Evolutionary conservation across 2,797 vertebrate genomes (phyloP).

Genomic region (Tragopan temminckii): DNA sequence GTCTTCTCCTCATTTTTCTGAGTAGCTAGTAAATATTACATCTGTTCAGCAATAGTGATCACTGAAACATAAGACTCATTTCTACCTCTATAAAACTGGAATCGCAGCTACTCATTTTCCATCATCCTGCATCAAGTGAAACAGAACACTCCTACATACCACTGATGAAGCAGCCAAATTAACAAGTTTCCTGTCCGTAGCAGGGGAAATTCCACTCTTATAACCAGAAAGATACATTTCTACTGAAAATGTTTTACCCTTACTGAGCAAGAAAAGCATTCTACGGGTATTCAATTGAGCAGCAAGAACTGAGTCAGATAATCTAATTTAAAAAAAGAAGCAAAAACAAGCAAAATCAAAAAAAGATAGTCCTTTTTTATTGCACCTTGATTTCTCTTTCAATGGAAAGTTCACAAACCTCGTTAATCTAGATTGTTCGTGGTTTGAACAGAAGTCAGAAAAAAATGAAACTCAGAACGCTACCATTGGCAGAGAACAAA

Average conservation of each 20-base stretch:
- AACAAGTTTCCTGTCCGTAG: background rate
- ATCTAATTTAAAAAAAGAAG: background rate
- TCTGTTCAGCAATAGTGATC: background rate
- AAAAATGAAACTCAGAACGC: background rate
- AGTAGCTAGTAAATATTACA: background rate
- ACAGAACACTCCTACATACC: background rate
- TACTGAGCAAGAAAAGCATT: background rate
- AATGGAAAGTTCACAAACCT: background rate
- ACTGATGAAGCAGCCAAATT: background rate
- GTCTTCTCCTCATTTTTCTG: background rate
- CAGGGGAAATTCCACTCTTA: background rate
- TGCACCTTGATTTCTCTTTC: background rate
- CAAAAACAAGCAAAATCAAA: fast-evolving
- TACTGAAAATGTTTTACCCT: background rate
- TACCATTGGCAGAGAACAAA: background rate
- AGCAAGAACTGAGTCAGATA: background rate
- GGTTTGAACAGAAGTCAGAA: background rate
- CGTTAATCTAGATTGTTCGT: background rate
- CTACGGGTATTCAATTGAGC: constrained; percentile 27
- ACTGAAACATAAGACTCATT: background rate
- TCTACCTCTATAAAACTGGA: background rate
- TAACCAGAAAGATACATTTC: background rate
- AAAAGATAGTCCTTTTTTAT: background rate
- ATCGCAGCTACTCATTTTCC: background rate
- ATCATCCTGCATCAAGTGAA: background rate